These are phyloP conservation scores for Eira barbara DNA, from an alignment of 2,113 vertebrate genomes.

Conservation along the genomic window DNA sequence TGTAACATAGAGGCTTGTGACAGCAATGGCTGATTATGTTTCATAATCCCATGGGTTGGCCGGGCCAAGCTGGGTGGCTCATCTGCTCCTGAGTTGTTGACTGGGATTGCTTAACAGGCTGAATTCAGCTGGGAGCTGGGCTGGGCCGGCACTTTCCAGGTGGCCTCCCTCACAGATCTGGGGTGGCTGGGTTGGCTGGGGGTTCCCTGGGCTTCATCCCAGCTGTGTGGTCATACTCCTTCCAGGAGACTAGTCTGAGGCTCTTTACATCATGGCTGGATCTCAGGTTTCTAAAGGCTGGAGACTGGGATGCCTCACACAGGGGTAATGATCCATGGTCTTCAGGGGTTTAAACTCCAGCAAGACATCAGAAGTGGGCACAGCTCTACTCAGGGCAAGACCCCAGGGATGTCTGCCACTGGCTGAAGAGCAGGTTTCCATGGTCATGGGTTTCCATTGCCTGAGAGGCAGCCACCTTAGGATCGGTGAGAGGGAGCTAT, in stretches of 20 bases:
- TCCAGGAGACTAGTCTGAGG: neutral
- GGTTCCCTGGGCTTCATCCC: neutral
- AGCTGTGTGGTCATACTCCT: neutral
- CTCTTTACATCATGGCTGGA: neutral
- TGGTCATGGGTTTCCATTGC: neutral
- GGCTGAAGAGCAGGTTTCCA: neutral
- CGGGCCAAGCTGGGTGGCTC: neutral
- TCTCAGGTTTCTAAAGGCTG: neutral
- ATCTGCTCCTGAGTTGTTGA: neutral
- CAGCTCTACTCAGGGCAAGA: neutral
- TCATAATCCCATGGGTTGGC: neutral
- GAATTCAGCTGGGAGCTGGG: neutral
- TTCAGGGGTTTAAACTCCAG: neutral
- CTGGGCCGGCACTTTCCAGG: neutral
- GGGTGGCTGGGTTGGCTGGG: neutral
- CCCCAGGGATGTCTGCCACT: neutral
- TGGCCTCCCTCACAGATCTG: neutral
- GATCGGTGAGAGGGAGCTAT: neutral
- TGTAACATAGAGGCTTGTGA: neutral
- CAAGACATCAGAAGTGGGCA: neutral
- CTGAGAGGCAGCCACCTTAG: too few relatives aligned
- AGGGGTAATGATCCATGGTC: neutral
- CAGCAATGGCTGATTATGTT: accelerated
- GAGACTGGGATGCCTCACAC: too few relatives aligned
- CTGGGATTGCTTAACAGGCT: neutral